Conservation (phyloP, 1,140 invertebrate genomes). For the Sminthurinus signatus region DNA sequence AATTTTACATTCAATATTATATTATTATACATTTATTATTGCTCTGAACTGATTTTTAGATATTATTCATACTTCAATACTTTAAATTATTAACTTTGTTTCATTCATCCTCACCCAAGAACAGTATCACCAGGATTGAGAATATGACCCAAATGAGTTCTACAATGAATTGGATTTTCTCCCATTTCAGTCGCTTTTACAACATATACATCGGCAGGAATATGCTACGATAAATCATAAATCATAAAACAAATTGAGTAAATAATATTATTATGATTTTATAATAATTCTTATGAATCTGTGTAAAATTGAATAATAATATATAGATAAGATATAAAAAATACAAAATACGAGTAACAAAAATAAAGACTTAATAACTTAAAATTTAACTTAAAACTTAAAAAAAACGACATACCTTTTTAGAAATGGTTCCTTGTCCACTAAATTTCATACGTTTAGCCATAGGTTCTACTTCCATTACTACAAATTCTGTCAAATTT, state of each 20-base stretch:
- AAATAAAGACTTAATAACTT: not conserved
- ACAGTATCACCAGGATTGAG: slow-evolving; percentile 89
- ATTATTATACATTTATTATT: too few species aligned
- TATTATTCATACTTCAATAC: too few species aligned
- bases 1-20: too few species aligned
- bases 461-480: slow-evolving; percentile 89
- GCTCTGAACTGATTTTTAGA: too few species aligned
- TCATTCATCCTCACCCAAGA: slow-evolving; percentile 61
- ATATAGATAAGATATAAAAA: too few species aligned
- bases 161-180: slow-evolving; percentile 73
- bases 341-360: not conserved
- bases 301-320: too few species aligned
- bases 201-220: slow-evolving; percentile 88
- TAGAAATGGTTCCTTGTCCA: slow-evolving; percentile 77
- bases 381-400: not conserved
- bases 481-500: slow-evolving; percentile 84
- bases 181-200: slow-evolving; percentile 78
- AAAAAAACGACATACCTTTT: slow-evolving; percentile 52
- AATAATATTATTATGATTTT: too few species aligned
- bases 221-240: slow-evolving; percentile 60
- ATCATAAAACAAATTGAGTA: slow-evolving; percentile 18
- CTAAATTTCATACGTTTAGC: slow-evolving; percentile 67
- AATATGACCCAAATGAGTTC: slow-evolving; percentile 90
- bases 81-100: slow-evolving; percentile 4
- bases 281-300: too few species aligned